These are phyloP conservation scores for Urophycis tenuis DNA, from an alignment of 2,797 vertebrate genomes.

Conservation along the genomic window DNA sequence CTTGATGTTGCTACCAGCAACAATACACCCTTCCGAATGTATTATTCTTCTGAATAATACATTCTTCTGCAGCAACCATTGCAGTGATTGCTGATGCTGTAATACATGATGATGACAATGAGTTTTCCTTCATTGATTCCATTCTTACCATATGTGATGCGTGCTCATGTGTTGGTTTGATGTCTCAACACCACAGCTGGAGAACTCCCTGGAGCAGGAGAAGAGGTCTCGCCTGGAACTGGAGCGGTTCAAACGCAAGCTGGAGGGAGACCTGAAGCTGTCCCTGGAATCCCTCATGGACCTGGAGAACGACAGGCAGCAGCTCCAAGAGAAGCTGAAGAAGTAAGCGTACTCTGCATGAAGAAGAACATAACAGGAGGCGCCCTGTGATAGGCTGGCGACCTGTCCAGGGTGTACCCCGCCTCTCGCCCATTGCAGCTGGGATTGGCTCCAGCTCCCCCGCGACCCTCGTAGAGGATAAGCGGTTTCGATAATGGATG, in stretches of 20 bases:
- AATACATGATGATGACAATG: background rate
- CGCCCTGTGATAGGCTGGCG: no score
- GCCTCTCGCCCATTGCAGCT: no score
- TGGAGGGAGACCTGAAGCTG: constrained; percentile 90
- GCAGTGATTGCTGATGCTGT: background rate
- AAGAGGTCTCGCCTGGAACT: constrained; percentile 90
- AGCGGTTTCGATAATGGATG: no score
- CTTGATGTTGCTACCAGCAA: no score
- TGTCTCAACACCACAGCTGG: constrained; percentile 70
- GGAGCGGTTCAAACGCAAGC: constrained; percentile 83
- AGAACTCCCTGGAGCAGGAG: constrained; percentile 89
- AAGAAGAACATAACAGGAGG: background rate
- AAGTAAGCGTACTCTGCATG: constrained; percentile 68
- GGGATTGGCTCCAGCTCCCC: no score
- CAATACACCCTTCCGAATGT: no score
- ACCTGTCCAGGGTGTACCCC: no score
- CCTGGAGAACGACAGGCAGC: constrained; percentile 87
- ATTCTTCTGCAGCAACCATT: background rate
- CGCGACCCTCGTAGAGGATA: no score
- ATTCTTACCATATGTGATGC: background rate
- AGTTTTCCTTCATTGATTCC: background rate
- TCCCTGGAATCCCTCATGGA: constrained; percentile 85
- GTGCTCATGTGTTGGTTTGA: background rate
- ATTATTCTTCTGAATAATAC: background rate
- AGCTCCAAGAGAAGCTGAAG: constrained; percentile 87